Evolutionary conservation across 2,888 invertebrate species (phyloP).

Genomic region (Acholoe squamosa): DNA sequence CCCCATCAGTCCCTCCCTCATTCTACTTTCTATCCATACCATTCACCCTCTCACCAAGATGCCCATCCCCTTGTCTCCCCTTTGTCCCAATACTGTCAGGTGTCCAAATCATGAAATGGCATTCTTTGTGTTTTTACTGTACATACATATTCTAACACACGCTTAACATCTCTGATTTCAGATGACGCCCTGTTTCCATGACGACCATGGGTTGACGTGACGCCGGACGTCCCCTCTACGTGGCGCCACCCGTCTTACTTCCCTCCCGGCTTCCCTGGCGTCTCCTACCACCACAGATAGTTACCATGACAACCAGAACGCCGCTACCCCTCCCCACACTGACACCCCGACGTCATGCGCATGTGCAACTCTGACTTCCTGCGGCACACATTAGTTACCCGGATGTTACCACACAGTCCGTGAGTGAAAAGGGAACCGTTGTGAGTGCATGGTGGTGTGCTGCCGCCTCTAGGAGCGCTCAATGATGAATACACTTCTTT

Average conservation of each 20-base stretch:
- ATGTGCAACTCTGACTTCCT: not conserved
- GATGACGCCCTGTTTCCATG: not conserved
- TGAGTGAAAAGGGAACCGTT: too few relatives aligned
- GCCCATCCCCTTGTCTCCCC: not conserved
- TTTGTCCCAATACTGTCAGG: too few relatives aligned
- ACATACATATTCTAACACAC: not conserved
- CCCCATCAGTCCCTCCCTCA: not conserved
- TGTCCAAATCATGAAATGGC: too few relatives aligned
- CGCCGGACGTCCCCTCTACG: not conserved
- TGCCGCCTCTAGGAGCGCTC: too few relatives aligned
- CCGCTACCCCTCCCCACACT: not conserved
- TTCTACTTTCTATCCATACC: not conserved
- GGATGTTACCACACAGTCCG: not conserved
- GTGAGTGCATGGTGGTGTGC: too few relatives aligned
- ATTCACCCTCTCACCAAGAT: not conserved
- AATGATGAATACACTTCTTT: too few relatives aligned
- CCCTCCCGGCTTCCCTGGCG: not conserved
- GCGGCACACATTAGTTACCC: not conserved
- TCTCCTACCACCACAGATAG: not conserved
- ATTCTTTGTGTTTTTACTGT: not conserved
- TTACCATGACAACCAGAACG: not conserved
- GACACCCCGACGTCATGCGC: not conserved
- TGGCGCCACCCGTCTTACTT: not conserved
- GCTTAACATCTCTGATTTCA: not conserved
- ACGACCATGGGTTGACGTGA: conserved; percentile 16